Evolutionary conservation across 2,113 vertebrate genomes (phyloP).

Genomic region (Phalacrocorax aristotelis): DNA sequence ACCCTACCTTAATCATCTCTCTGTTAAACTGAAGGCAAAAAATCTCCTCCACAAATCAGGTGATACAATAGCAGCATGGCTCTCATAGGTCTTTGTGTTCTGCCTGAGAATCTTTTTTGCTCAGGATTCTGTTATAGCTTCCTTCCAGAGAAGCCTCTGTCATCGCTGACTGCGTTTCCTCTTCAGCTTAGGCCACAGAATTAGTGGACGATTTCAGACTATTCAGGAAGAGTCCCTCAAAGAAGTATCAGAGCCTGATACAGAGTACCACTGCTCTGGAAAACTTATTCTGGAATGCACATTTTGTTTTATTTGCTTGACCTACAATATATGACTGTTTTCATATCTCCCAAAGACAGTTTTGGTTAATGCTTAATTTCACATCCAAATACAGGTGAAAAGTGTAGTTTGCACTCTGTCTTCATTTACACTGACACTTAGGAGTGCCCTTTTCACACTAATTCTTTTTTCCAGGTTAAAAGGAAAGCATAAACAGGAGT

Average conservation of each 20-base stretch:
- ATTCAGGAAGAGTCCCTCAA: background rate
- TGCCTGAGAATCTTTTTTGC: background rate
- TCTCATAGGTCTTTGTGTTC: background rate
- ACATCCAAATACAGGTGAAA: background rate
- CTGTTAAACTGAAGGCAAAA: background rate
- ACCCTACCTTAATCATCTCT: background rate
- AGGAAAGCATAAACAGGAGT: background rate
- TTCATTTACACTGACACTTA: background rate
- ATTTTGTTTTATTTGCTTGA: background rate
- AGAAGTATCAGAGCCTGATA: background rate
- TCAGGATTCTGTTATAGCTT: background rate
- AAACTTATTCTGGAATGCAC: background rate
- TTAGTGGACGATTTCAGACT: background rate
- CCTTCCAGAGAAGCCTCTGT: background rate
- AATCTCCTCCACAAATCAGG: background rate
- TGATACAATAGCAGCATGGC: background rate
- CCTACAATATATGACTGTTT: background rate
- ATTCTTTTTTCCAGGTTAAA: background rate
- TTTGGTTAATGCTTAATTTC: background rate
- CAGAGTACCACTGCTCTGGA: background rate
- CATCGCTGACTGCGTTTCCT: background rate
- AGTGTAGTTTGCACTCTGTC: background rate
- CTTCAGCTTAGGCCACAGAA: background rate
- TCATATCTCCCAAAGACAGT: background rate
- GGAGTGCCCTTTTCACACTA: background rate